Conservation (phyloP, 2,797 vertebrate genomes). For the Macroramphosus scolopax region DNA sequence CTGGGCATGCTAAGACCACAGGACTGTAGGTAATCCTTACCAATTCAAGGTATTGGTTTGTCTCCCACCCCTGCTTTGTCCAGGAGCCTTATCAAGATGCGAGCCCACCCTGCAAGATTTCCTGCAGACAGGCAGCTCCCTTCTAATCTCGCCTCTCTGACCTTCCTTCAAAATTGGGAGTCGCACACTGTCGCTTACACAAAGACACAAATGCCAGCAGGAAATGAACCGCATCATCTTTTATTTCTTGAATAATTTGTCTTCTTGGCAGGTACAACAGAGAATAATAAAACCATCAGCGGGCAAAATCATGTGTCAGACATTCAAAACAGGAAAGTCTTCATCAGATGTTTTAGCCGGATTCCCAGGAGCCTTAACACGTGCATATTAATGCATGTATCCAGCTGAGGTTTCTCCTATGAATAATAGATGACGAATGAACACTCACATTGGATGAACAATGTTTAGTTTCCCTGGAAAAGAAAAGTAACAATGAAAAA, state of each 20-base stretch:
- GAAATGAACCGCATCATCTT: slow-evolving; percentile 61
- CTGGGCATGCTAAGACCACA: neutral
- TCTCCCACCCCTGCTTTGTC: slow-evolving; percentile 11
- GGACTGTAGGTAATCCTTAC: slow-evolving; percentile 18
- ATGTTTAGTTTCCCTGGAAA: slow-evolving; percentile 26
- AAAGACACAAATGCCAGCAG: slow-evolving; percentile 51
- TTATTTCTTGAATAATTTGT: slow-evolving; percentile 64
- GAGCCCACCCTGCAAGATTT: slow-evolving; percentile 42
- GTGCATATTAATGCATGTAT: slow-evolving; percentile 36
- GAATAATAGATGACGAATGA: slow-evolving; percentile 50
- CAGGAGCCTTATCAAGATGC: slow-evolving; percentile 61
- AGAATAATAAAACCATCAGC: slow-evolving; percentile 54
- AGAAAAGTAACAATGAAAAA: slow-evolving; percentile 28
- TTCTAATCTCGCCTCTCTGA: slow-evolving; percentile 30
- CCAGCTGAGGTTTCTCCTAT: slow-evolving; percentile 46
- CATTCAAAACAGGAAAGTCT: slow-evolving; percentile 36
- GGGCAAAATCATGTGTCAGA: slow-evolving; percentile 44
- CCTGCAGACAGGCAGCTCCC: slow-evolving; percentile 37
- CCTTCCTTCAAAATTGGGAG: slow-evolving; percentile 38
- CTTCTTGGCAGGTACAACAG: slow-evolving; percentile 61
- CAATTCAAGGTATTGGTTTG: slow-evolving; percentile 20
- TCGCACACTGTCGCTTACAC: slow-evolving; percentile 27
- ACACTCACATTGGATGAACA: slow-evolving; percentile 43
- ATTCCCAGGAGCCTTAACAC: slow-evolving; percentile 32
- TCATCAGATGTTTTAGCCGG: slow-evolving; percentile 29